Evolutionary conservation across 2,888 invertebrate species (phyloP).

Genomic region (Lypha dubia): DNA sequence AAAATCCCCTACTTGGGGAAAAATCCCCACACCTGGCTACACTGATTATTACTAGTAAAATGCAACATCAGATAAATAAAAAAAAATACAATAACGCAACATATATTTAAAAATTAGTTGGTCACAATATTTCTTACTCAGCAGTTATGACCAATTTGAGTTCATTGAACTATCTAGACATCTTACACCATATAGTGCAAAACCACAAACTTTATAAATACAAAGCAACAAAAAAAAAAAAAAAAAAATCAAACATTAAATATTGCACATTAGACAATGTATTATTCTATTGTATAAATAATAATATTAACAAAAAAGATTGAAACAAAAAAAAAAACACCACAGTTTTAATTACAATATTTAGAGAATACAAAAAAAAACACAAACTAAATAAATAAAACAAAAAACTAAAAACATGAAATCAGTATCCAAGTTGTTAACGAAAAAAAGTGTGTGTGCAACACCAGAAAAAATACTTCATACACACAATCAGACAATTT

Average conservation of each 20-base stretch:
- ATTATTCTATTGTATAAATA: constrained; percentile 55
- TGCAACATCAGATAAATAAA: too few relatives aligned
- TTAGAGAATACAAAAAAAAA: constrained; percentile 31
- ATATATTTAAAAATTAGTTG: constrained; percentile 22
- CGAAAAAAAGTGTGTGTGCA: constrained; percentile 19
- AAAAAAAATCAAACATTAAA: constrained; percentile 18
- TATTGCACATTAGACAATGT: constrained; percentile 57
- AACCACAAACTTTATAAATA: constrained; percentile 8
- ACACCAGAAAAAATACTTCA: constrained; percentile 19
- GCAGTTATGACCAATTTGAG: constrained; percentile 75
- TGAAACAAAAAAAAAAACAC: too few relatives aligned
- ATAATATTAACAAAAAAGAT: constrained; percentile 72
- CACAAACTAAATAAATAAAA: constrained; percentile 24
- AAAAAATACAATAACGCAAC: too few relatives aligned
- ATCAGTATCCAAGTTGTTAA: constrained; percentile 49
- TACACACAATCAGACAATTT: constrained; percentile 14
- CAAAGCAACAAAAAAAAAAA: constrained; percentile 15
- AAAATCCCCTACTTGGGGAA: too few relatives aligned
- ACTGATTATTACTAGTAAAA: too few relatives aligned
- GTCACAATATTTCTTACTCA: constrained; percentile 6
- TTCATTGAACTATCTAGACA: constrained; percentile 80
- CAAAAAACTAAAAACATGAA: constrained; percentile 74
- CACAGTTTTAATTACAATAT: constrained; percentile 58
- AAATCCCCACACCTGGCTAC: too few relatives aligned
- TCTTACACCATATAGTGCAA: constrained; percentile 67